phyloP scores from a whole-genome alignment of 2,113 vertebrate species.

The Fregetta grallaria region DNA sequence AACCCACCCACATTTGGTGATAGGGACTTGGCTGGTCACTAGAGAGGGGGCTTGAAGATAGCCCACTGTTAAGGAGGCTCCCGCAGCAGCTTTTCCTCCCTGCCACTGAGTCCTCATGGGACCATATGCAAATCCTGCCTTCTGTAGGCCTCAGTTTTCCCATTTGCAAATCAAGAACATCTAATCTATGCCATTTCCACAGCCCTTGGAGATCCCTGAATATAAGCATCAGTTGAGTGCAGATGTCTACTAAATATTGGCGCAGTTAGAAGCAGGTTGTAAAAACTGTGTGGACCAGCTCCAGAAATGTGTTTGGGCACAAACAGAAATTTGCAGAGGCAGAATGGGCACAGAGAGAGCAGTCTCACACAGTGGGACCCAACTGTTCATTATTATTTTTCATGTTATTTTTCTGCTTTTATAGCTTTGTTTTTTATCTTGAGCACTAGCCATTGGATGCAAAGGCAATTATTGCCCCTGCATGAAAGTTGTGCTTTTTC shows the following conservation, averaged over 20 bases:
- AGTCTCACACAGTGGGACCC: not conserved
- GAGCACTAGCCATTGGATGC: not conserved
- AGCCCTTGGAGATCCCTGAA: not conserved
- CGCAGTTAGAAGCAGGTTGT: not conserved
- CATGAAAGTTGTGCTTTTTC: conserved; percentile 11
- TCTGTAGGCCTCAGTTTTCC: not conserved
- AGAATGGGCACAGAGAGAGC: not conserved
- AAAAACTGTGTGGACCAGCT: not conserved
- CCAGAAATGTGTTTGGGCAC: not conserved
- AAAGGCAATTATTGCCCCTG: conserved; percentile 14
- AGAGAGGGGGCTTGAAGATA: not conserved
- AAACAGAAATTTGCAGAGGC: not conserved
- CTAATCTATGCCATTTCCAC: not conserved
- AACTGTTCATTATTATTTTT: conserved; percentile 3
- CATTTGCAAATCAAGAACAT: not conserved
- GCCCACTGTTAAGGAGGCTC: not conserved
- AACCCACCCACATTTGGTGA: not conserved
- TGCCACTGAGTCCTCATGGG: not conserved
- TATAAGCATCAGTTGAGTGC: not conserved
- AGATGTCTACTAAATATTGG: not conserved
- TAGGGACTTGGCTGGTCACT: not conserved
- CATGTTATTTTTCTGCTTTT: not conserved
- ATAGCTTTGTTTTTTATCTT: conserved; percentile 1
- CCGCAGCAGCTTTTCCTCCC: not conserved
- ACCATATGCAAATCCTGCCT: not conserved